phyloP scores from a whole-genome alignment of 2,113 vertebrate species.

The Mormyrus lacerda region DNA sequence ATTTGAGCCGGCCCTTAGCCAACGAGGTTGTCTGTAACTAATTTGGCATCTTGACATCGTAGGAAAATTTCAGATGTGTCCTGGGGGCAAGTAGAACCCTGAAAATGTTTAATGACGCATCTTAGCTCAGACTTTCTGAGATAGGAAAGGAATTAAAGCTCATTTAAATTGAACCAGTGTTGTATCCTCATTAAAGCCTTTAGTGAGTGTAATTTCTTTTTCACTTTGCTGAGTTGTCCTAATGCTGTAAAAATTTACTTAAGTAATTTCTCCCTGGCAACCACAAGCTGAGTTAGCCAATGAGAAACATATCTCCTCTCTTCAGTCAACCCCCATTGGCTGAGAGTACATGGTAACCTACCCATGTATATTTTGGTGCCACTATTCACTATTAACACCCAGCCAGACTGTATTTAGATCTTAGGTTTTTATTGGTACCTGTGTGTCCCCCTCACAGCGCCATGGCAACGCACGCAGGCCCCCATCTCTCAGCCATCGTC shows the following conservation, averaged over 20 bases:
- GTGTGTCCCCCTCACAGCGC: slow-evolving; percentile 50
- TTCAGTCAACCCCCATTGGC: neutral
- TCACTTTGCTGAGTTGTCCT: neutral
- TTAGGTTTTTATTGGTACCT: neutral
- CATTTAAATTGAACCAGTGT: neutral
- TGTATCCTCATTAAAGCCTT: neutral
- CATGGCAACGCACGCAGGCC: slow-evolving; percentile 73
- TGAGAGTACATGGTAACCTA: neutral
- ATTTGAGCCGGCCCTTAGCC: neutral
- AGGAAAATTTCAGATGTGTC: neutral
- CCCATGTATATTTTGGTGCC: neutral
- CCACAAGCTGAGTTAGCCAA: neutral
- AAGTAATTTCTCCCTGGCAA: neutral
- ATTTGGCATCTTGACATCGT: neutral
- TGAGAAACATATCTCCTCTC: too few species aligned
- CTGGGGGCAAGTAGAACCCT: neutral
- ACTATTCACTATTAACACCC: neutral
- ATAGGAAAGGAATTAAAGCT: neutral
- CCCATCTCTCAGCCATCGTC: slow-evolving; percentile 70
- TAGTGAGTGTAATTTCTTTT: neutral
- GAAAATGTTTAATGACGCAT: neutral
- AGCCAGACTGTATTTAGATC: neutral
- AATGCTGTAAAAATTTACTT: neutral
- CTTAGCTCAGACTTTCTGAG: neutral
- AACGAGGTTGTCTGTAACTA: neutral